phyloP scores from a whole-genome alignment of 2,113 vertebrate genomes.

The Antennarius striatus region DNA sequence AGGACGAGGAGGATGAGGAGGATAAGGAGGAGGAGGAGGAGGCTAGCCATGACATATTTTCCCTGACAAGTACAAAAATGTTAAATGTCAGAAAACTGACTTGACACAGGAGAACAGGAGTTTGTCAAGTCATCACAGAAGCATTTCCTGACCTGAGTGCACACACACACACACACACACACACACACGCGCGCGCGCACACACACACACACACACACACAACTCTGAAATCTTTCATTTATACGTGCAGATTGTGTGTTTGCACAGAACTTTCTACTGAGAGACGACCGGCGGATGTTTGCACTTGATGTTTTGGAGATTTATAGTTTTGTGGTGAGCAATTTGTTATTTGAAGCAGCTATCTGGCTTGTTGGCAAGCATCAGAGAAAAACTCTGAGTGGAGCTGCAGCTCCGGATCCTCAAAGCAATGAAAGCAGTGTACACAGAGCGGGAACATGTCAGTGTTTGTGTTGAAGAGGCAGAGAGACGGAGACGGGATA shows the following conservation, averaged over 20 bases:
- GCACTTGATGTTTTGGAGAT: constrained; percentile 26
- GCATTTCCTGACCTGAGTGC: not conserved
- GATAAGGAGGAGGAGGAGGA: no score
- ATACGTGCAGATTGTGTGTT: not conserved
- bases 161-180: no score
- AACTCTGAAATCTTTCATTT: not conserved
- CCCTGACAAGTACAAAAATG: not conserved
- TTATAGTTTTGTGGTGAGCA: constrained; percentile 26
- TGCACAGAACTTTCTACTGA: not conserved
- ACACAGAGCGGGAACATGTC: constrained; percentile 47
- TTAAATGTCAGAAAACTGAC: not conserved
- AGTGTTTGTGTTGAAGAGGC: constrained; percentile 61
- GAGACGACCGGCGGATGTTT: not conserved
- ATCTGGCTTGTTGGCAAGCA: constrained; percentile 43
- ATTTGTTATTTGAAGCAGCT: constrained; percentile 49
- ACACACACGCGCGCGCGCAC: no score
- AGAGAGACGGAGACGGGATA: constrained; percentile 49
- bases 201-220: no score
- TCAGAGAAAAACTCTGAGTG: constrained; percentile 39
- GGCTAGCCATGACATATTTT: no score
- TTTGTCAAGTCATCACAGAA: constrained; percentile 1
- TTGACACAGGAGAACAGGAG: not conserved
- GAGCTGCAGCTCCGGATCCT: constrained; percentile 36
- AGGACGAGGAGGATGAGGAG: no score
- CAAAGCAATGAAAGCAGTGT: constrained; percentile 44